These are phyloP conservation scores for Argopecten irradians DNA, from an alignment of 1,140 invertebrate genomes.

Conservation along the genomic window DNA sequence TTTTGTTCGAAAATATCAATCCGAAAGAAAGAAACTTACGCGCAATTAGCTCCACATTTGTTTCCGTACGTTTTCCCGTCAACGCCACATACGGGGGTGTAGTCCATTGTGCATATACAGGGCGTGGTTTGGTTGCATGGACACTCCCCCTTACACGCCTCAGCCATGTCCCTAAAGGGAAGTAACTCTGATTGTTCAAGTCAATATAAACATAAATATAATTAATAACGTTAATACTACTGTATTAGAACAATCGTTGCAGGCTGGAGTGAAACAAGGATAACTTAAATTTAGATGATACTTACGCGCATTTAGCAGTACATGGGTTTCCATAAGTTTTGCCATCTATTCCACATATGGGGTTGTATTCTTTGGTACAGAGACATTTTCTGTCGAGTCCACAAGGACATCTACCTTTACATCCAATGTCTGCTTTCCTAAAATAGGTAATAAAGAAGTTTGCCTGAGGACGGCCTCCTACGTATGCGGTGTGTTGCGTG, in stretches of 20 bases:
- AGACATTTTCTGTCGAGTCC: not conserved
- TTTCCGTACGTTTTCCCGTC: slow-evolving; percentile 37
- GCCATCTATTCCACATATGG: slow-evolving; percentile 49
- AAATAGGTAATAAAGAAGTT: too few species aligned
- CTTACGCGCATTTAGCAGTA: slow-evolving; percentile 44
- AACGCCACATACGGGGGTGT: slow-evolving; percentile 23
- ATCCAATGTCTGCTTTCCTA: too few species aligned
- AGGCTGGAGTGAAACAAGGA: not conserved
- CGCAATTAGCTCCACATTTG: slow-evolving; percentile 24
- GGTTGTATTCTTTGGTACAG: slow-evolving; percentile 39
- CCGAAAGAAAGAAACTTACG: too few species aligned
- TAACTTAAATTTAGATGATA: not conserved
- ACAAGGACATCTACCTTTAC: slow-evolving; percentile 29
- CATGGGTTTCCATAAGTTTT: slow-evolving; percentile 48
- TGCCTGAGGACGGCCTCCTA: too few species aligned
- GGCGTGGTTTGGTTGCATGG: slow-evolving; percentile 4
- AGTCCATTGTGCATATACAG: slow-evolving; percentile 26
- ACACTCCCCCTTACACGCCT: slow-evolving; percentile 26
- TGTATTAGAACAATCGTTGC: not conserved
- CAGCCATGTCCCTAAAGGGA: too few species aligned
- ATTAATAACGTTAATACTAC: not conserved
- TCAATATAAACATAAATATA: not conserved
- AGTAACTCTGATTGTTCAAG: not conserved
- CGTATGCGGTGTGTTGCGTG: too few species aligned
- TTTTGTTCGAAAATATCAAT: too few species aligned